Conservation (phyloP, 2,113 vertebrate genomes). For the Columbina picui region DNA sequence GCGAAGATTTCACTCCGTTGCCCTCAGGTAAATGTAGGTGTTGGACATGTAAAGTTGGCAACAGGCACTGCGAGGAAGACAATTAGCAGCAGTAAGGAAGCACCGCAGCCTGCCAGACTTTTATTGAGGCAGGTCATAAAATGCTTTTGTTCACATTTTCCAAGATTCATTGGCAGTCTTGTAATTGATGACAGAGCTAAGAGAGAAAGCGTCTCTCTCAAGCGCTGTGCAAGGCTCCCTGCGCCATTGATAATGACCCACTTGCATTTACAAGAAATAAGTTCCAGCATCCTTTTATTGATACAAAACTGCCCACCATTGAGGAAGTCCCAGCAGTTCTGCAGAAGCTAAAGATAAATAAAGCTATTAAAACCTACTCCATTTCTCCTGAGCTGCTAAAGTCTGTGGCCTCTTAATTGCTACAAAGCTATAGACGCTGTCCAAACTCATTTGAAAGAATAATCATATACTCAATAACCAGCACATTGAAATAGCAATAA, state of each 20-base stretch:
- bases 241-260: slow-evolving; percentile 60
- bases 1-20: not conserved
- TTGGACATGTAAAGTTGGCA: not conserved
- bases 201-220: not conserved
- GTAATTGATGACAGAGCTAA: slow-evolving; percentile 53
- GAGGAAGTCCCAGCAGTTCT: slow-evolving; percentile 61
- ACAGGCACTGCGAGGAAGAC: not conserved
- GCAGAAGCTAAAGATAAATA: slow-evolving; percentile 69
- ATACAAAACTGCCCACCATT: slow-evolving; percentile 70
- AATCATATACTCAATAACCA: slow-evolving; percentile 63
- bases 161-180: slow-evolving; percentile 48
- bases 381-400: slow-evolving; percentile 71
- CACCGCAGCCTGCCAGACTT: slow-evolving; percentile 43
- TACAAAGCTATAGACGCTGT: slow-evolving; percentile 61
- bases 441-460: slow-evolving; percentile 69
- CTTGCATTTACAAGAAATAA: slow-evolving; percentile 72
- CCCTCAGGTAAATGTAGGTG: not conserved
- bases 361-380: slow-evolving; percentile 65
- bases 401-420: slow-evolving; percentile 73
- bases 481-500: slow-evolving; percentile 64
- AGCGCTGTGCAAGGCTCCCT: not conserved
- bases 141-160: slow-evolving; percentile 63
- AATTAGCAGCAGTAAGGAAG: slow-evolving; percentile 56
- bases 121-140: slow-evolving; percentile 27
- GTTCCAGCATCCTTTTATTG: slow-evolving; percentile 69